Conservation (phyloP, 92 coral and sea anemone genomes). For the Phenganax subtilis region DNA sequence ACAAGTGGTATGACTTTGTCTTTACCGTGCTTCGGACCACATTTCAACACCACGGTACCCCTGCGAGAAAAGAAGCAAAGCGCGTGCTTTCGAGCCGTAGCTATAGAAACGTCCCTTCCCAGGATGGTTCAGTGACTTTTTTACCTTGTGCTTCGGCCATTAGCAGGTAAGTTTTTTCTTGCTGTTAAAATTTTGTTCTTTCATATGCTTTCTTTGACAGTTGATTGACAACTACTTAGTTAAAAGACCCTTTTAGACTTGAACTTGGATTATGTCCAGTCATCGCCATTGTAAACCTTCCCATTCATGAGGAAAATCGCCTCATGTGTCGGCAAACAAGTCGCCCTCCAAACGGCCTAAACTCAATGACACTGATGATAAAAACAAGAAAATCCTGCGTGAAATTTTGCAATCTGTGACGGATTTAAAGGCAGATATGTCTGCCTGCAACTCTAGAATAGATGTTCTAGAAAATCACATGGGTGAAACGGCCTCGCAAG, state of each 20-base stretch:
- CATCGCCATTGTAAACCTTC: constrained; percentile 8
- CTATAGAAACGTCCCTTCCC: neutral
- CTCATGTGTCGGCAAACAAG: neutral
- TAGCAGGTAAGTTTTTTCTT: neutral
- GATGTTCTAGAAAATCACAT: neutral
- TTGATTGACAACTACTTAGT: neutral
- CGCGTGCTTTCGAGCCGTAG: too few species aligned
- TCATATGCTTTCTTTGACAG: too few species aligned
- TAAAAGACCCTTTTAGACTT: too few species aligned
- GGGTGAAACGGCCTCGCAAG: constrained; percentile 5
- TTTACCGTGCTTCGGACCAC: too few species aligned
- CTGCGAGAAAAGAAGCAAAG: too few species aligned
- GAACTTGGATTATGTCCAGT: neutral
- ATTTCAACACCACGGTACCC: too few species aligned
- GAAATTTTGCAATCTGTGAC: neutral
- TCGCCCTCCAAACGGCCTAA: neutral
- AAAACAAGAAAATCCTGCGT: constrained; percentile 3
- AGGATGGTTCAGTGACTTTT: too few species aligned
- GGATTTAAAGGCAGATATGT: constrained; percentile 4
- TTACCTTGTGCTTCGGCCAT: constrained; percentile 30
- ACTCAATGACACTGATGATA: neutral
- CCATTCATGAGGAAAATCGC: neutral
- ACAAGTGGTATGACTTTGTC: too few species aligned
- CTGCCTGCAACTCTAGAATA: constrained; percentile 8
- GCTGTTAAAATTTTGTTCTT: too few species aligned